A percentile compares a stretch with the other conserved stretches of the same genome.
Conservation (phyloP, 2,888 invertebrate species). For the Sinopyrophorus schimmeli region DNA sequence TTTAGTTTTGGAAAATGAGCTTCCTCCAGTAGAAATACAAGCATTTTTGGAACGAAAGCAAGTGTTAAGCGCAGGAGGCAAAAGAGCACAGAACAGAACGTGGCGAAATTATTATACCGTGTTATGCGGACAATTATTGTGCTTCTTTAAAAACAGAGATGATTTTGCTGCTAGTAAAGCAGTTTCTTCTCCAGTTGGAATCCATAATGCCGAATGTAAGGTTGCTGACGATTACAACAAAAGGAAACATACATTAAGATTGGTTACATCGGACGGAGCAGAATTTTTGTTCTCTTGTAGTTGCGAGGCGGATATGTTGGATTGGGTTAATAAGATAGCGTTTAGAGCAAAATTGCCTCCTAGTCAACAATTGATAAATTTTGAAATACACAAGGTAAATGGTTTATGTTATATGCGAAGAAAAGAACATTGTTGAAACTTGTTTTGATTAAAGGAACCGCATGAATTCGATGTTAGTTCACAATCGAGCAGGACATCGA, state of each 20-base stretch:
- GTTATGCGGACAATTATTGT: constrained; percentile 93
- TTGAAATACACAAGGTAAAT: constrained; percentile 61
- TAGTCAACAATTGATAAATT: constrained; percentile 82
- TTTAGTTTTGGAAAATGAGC: constrained; percentile 59
- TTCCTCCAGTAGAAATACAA: constrained; percentile 91
- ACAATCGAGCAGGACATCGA: constrained; percentile 61
- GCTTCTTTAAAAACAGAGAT: constrained; percentile 95
- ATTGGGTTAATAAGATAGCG: constrained; percentile 90
- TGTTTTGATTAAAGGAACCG: constrained; percentile 43
- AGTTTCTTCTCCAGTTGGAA: constrained; percentile 83
- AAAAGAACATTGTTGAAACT: not conserved
- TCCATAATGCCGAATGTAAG: constrained; percentile 77
- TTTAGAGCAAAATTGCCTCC: constrained; percentile 93
- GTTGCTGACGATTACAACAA: constrained; percentile 94
- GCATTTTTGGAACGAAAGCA: constrained; percentile 93
- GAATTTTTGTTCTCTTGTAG: constrained; percentile 88
- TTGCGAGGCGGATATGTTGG: constrained; percentile 74
- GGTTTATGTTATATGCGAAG: constrained; percentile 44
- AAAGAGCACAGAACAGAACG: constrained; percentile 90
- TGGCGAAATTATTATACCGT: constrained; percentile 97
- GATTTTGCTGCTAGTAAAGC: constrained; percentile 90
- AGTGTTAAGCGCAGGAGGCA: constrained; percentile 89
- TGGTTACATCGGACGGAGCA: constrained; percentile 86
- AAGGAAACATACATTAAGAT: constrained; percentile 89
- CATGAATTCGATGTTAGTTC: constrained; percentile 56